Percentiles rank a stretch among this genome's conserved stretches.
These are phyloP conservation scores for Cordilura impudica DNA, from an alignment of 2,888 invertebrate species.

Conservation along the genomic window DNA sequence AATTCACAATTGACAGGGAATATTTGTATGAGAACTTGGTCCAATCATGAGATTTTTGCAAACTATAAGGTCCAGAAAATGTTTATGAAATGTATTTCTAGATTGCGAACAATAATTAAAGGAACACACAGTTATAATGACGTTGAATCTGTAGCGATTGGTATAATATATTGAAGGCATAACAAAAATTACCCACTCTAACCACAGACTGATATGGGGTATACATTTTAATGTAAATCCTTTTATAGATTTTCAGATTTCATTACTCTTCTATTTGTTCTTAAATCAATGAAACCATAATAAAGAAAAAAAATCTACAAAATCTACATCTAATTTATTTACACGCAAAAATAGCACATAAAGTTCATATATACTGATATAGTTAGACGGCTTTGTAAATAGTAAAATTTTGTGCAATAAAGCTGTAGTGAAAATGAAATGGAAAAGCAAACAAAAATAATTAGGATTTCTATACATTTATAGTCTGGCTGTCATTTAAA, in stretches of 20 bases:
- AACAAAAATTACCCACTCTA: too few relatives aligned
- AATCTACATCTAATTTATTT: conserved; percentile 24
- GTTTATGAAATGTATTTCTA: too few relatives aligned
- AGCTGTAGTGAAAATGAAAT: conserved; percentile 24
- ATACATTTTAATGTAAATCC: too few relatives aligned
- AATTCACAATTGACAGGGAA: too few relatives aligned
- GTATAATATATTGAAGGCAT: too few relatives aligned
- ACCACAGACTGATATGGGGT: too few relatives aligned
- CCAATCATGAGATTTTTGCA: too few relatives aligned
- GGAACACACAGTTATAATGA: too few relatives aligned
- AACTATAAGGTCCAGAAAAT: too few relatives aligned
- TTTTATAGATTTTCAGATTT: not conserved
- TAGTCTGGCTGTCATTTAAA: not conserved
- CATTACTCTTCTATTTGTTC: not conserved
- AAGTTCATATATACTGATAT: conserved; percentile 13
- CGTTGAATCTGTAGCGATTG: too few relatives aligned
- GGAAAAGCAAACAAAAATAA: conserved; percentile 4
- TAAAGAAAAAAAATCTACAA: not conserved
- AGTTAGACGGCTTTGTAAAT: conserved; percentile 11
- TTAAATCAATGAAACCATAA: conserved; percentile 17
- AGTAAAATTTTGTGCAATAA: not conserved
- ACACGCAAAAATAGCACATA: conserved; percentile 1
- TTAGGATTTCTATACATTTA: conserved; percentile 1
- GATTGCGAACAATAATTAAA: too few relatives aligned
- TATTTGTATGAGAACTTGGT: too few relatives aligned